Conservation (phyloP, 2,888 invertebrate species). For the Hartigia nigra region DNA sequence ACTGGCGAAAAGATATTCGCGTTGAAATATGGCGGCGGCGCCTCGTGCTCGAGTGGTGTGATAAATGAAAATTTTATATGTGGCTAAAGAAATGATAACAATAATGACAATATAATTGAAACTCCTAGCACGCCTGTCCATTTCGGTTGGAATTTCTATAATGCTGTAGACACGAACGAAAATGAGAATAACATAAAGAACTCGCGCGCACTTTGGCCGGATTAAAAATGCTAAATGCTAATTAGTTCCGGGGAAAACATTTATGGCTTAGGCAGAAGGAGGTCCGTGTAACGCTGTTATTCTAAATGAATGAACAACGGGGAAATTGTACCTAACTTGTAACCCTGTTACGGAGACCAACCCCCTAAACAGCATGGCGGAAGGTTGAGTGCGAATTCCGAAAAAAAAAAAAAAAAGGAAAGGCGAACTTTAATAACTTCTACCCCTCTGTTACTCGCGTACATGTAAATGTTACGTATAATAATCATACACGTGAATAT, state of each 20-base stretch:
- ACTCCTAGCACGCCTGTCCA: background rate
- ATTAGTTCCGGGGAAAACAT: conserved; percentile 60
- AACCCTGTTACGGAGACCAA: conserved; percentile 35
- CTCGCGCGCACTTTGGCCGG: conserved; percentile 44
- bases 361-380: conserved; percentile 18
- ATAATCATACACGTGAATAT: background rate
- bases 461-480: background rate
- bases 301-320: conserved; percentile 60
- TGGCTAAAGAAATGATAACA: background rate
- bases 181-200: conserved; percentile 2
- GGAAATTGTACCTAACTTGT: conserved; percentile 55
- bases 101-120: background rate
- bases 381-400: background rate
- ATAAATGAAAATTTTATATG: background rate
- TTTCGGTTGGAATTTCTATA: background rate
- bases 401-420: background rate
- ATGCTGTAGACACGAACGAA: background rate
- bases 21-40: background rate
- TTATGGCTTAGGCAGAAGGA: conserved; percentile 34
- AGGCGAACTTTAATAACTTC: background rate
- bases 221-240: conserved; percentile 64
- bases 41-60: background rate
- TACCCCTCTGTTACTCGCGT: background rate
- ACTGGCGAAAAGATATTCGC: background rate
- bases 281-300: conserved; percentile 46